Percentiles rank a stretch among this genome's conserved stretches.
phyloP scores from a whole-genome alignment of 2,113 vertebrate species.

The Anarrhichthys ocellatus region DNA sequence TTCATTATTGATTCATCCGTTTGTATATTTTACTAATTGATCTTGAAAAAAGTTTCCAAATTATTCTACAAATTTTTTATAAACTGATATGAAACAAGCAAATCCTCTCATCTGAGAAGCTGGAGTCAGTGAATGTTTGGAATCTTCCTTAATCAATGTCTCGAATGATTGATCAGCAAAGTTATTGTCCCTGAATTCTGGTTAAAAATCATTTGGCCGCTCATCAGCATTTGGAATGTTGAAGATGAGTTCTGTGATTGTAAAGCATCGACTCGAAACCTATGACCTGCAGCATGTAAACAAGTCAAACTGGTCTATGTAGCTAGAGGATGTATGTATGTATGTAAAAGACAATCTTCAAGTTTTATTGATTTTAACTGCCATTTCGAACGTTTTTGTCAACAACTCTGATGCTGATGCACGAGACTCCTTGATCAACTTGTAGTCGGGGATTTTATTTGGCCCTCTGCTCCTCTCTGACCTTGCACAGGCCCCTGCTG shows the following conservation, averaged over 20 bases:
- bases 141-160: not conserved
- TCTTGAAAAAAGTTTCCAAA: not conserved
- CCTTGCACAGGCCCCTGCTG: conserved; percentile 51
- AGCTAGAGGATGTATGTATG: not conserved
- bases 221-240: not conserved
- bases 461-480: conserved; percentile 44
- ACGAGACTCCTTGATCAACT: not conserved
- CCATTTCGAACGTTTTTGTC: not conserved
- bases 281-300: not conserved
- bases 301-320: not conserved
- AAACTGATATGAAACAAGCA: not conserved
- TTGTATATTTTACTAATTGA: not conserved
- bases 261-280: not conserved
- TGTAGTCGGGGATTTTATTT: conserved; percentile 39
- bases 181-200: not conserved
- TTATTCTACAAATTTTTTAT: not conserved
- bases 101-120: not conserved
- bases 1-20: not conserved
- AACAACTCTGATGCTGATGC: conserved; percentile 15
- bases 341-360: not conserved
- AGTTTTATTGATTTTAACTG: not conserved
- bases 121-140: not conserved
- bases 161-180: not conserved
- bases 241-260: not conserved
- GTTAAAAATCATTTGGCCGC: not conserved